phyloP scores from a whole-genome alignment of 2,888 invertebrate genomes.

The Cristatella mucedo region DNA sequence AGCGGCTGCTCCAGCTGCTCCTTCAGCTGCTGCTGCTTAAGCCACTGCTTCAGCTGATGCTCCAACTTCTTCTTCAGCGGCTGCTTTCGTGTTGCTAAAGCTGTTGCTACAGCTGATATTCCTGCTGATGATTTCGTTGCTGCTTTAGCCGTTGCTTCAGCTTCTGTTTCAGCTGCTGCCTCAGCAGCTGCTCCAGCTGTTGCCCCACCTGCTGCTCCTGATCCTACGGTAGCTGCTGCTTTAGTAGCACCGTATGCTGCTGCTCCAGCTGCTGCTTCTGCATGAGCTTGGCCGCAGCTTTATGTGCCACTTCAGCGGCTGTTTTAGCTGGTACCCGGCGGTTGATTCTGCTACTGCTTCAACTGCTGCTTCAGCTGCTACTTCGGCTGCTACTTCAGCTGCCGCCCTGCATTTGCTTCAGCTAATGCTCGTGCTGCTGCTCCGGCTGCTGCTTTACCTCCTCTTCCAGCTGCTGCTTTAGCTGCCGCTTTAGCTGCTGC shows the following conservation, averaged over 20 bases:
- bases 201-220: not conserved
- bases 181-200: not conserved
- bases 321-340: not conserved
- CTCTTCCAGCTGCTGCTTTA: constrained; percentile 8
- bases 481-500: constrained; percentile 6
- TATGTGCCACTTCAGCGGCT: not conserved
- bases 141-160: too few relatives aligned
- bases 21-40: constrained; percentile 11
- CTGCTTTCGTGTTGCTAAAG: too few relatives aligned
- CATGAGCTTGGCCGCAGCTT: not conserved
- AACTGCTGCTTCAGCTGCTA: too few relatives aligned
- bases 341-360: constrained; percentile 5
- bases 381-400: too few relatives aligned
- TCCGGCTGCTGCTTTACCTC: constrained; percentile 8
- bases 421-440: not conserved
- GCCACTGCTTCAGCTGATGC: constrained; percentile 1
- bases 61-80: too few relatives aligned
- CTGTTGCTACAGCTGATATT: too few relatives aligned
- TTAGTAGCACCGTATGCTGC: not conserved
- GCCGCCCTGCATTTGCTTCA: not conserved
- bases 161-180: too few relatives aligned
- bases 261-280: not conserved
- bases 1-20: constrained; percentile 11
- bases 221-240: constrained; percentile 3
- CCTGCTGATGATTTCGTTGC: too few relatives aligned